Base-by-base conservation (phyloP, 2,888 invertebrate genomes). In the Smittia sp. region DNA sequence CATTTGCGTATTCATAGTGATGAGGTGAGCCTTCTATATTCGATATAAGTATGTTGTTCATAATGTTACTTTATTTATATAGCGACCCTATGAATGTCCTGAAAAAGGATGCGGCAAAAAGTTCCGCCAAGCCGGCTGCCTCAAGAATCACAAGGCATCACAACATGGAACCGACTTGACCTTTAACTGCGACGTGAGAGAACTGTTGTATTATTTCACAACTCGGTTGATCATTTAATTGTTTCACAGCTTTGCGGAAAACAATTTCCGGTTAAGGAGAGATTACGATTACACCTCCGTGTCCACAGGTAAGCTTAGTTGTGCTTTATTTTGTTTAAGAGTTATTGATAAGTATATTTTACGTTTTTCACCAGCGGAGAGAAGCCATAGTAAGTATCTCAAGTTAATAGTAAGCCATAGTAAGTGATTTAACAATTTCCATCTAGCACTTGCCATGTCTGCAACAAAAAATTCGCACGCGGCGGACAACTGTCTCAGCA, bases 191-290 rank as follows among this genome's bases (percentile, higher is more conserved):
- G 65, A 73, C 38, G 72, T 72, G 18, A 69, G 54, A 32, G 41
- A 39, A 32, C 1, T 18, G 20, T 39, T 24, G 6, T 1, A 22
- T 41, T 32, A 18, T 39, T 15, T 20, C 39, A 20, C 27, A 66
- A 38, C 54, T 66, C 24, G n/a, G n/a, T n/a, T n/a, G 39, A 39
- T 9, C 39, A 39, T 13, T 67, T 78, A n/a, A 74, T 66, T 66
- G 78, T 79, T 84, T 46, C n/a, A 46, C 3, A 88, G 77, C 86
- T 89, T 76, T 94, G 94, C 80, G 86, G 88, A 68, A 91, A 91
- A 79, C 86, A 87, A 38, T 94, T 93, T 79, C 87, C 90, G 0
- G 83, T 91, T 13, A 90, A 93, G 80, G 91, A 92, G 78, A 86
- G 91, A 39, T 82, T 93, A 73, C 85, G 88, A 76, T 81, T 90